phyloP scores from a whole-genome alignment of 64 coral and sea anemone species.

The Platygyra sinensis region DNA sequence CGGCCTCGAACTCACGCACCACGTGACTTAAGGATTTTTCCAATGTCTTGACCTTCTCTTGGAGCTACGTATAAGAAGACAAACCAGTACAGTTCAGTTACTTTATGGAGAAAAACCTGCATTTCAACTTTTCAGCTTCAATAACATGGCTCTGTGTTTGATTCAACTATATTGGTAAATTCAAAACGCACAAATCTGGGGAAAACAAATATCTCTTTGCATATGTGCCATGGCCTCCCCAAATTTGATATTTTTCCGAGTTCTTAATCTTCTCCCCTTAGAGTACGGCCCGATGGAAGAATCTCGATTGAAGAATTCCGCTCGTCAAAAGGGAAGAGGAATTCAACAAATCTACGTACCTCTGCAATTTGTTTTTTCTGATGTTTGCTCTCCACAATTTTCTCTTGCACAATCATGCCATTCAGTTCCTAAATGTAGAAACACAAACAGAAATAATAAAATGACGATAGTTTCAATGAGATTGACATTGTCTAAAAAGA shows the following conservation, averaged over 20 bases:
- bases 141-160: too few species aligned
- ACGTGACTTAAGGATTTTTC: slow-evolving; percentile 93
- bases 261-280: too few species aligned
- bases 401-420: slow-evolving; percentile 98
- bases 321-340: too few species aligned
- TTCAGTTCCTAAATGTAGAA: slow-evolving; percentile 75
- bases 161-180: too few species aligned
- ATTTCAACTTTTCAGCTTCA: background rate
- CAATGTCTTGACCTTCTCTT: slow-evolving; percentile 97
- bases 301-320: too few species aligned
- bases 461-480: too few species aligned
- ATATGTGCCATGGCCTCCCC: too few species aligned
- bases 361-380: slow-evolving; percentile 86
- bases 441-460: background rate
- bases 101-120: background rate
- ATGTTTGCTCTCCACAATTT: slow-evolving; percentile 87
- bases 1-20: slow-evolving; percentile 92
- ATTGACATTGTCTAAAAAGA: too few species aligned
- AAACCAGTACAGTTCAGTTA: background rate
- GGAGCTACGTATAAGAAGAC: slow-evolving; percentile 45
- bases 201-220: too few species aligned
- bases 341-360: slow-evolving; percentile 23
- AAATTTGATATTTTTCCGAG: too few species aligned
- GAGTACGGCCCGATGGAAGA: too few species aligned
- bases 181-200: too few species aligned